phyloP scores from a whole-genome alignment of 2,888 invertebrate genomes.

The Patella ulyssiponensis region DNA sequence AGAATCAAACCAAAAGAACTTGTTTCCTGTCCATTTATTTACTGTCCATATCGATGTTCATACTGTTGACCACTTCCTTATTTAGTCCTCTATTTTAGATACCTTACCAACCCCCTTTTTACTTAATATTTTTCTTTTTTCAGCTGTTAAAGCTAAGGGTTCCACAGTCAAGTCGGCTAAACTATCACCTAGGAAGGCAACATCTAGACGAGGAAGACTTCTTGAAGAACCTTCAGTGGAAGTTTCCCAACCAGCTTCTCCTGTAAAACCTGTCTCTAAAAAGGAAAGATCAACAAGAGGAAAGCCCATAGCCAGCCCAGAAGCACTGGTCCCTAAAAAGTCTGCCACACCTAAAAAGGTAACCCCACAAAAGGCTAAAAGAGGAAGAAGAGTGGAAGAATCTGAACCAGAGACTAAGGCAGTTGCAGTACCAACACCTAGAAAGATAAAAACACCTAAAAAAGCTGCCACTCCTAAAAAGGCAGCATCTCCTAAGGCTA shows the following conservation, averaged over 20 bases:
- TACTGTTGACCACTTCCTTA: too few relatives aligned
- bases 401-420: background rate
- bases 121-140: background rate
- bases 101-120: too few relatives aligned
- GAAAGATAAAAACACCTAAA: background rate
- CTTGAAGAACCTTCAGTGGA: background rate
- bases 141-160: background rate
- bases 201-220: too few relatives aligned
- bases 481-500: background rate
- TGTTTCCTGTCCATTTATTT: too few relatives aligned
- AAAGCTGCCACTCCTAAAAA: background rate
- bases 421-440: background rate
- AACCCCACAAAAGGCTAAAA: background rate
- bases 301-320: slow-evolving; percentile 23
- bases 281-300: slow-evolving; percentile 16
- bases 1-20: too few relatives aligned
- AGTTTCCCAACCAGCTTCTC: slow-evolving; percentile 6
- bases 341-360: background rate
- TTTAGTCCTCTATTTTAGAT: too few relatives aligned
- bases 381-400: background rate
- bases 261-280: slow-evolving; percentile 11
- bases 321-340: background rate
- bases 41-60: too few relatives aligned
- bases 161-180: background rate
- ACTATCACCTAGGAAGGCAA: background rate